Base-by-base conservation (phyloP, 2,797 vertebrate genomes). In the Acridotheres tristis region DNA sequence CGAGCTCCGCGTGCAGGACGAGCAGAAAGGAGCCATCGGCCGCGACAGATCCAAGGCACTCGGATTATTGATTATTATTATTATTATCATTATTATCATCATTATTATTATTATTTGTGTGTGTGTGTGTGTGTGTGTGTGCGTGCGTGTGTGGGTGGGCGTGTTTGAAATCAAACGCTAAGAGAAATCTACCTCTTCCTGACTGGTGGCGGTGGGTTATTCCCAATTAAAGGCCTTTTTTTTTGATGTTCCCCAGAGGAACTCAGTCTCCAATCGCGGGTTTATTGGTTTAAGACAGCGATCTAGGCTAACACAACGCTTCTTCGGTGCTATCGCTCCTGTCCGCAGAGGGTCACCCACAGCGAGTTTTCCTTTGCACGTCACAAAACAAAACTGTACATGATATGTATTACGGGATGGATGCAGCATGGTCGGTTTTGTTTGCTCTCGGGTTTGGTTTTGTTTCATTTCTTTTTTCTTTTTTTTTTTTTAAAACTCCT, bases 391-490 rank as follows among this genome's bases (percentile, higher is more conserved):
- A 99, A 99, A 98, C 99, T 99, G 98, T 99, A 99, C 99, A 99
- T 99, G 99, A 99, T 99, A 99, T 99, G 99, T 99, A 98, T 99
- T 98, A 99, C 98, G 99, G 98, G 98, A 99, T 98, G 98, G 98
- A 99, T 99, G 99, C 99, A 99, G 99, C 99, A 99, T 98, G 98
- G 98, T 98, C 63, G 97, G 96, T 96, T 95, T 95, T 94, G 93
- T 97, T 96, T 96, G 95, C 95, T 95, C 93, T 96, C n/a, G 92
- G 94, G 85, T 96, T 94, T 96, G 90, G 88, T 85, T 97, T 96
- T 80, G 83, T 82, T 96, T 92, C 57, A 54, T 32, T 72, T 86
- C 92, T 94, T 74, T 94, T n/a, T 57, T 48, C 71, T 92, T 66
- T 14, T 63, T 32, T 57, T 69, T 40, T 74, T 68, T 85, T 54